A percentile compares a stretch with the other conserved stretches of the same genome.
Conservation (phyloP, 2,888 invertebrate genomes). For the Prenolepis imparis region DNA sequence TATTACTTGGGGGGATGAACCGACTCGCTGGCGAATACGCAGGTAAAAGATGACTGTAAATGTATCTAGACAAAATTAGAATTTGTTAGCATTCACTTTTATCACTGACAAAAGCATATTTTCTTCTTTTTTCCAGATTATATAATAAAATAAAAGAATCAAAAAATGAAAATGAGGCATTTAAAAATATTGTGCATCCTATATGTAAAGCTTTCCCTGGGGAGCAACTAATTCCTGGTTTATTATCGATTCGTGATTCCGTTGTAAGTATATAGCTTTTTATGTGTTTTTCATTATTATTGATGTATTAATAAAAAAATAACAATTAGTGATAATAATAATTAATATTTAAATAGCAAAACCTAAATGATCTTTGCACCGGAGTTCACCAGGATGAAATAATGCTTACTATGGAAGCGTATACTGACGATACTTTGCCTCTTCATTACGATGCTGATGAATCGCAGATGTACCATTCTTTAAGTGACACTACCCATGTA, state of each 20-base stretch:
- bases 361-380: slow-evolving; percentile 82
- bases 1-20: slow-evolving; percentile 87
- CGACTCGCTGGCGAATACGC: slow-evolving; percentile 85
- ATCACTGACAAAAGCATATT: background rate
- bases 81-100: background rate
- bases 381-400: slow-evolving; percentile 82
- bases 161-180: slow-evolving; percentile 78
- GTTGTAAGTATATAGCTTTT: slow-evolving; percentile 73
- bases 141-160: slow-evolving; percentile 82
- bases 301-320: background rate
- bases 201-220: slow-evolving; percentile 82
- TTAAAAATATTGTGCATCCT: slow-evolving; percentile 80
- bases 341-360: slow-evolving; percentile 73
- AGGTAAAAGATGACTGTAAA: slow-evolving; percentile 71
- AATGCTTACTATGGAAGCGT: slow-evolving; percentile 82
- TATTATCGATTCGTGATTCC: slow-evolving; percentile 81
- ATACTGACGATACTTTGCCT: slow-evolving; percentile 82
- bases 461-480: slow-evolving; percentile 83
- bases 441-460: slow-evolving; percentile 83
- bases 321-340: background rate
- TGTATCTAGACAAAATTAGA: background rate
- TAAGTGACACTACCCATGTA: slow-evolving; percentile 80
- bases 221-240: slow-evolving; percentile 79
- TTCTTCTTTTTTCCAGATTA: slow-evolving; percentile 74
- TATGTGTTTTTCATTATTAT: background rate